phyloP scores from a whole-genome alignment of 2,888 invertebrate species.

The Drosophila putrida region DNA sequence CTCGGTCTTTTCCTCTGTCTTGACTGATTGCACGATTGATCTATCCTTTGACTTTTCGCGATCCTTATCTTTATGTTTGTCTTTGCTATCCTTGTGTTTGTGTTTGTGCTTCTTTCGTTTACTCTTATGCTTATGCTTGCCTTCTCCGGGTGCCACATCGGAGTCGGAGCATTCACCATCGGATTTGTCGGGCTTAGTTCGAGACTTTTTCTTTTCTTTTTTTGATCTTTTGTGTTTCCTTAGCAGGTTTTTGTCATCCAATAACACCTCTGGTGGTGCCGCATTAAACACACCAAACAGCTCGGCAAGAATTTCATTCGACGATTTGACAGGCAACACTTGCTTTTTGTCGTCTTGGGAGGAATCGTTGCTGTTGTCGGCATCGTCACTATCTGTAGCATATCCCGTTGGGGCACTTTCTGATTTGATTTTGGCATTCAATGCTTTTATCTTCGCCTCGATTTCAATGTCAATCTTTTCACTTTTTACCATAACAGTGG shows the following conservation, averaged over 20 bases:
- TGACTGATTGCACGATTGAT: slow-evolving; percentile 9
- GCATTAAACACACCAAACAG: slow-evolving; percentile 90
- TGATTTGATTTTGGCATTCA: slow-evolving; percentile 52
- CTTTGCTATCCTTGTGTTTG: slow-evolving; percentile 66
- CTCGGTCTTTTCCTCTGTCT: slow-evolving; percentile 41
- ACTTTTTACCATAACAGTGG: slow-evolving; percentile 68
- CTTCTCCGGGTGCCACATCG: slow-evolving; percentile 34
- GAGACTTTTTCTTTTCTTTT: slow-evolving; percentile 82
- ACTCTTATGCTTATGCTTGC: slow-evolving; percentile 77
- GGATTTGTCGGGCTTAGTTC: slow-evolving; percentile 44
- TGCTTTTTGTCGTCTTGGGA: slow-evolving; percentile 79
- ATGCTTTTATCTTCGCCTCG: slow-evolving; percentile 76
- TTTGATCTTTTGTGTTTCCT: slow-evolving; percentile 84
- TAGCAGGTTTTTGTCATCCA: slow-evolving; percentile 85
- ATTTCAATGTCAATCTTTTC: slow-evolving; percentile 83
- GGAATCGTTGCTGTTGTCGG: slow-evolving; percentile 35
- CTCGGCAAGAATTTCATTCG: slow-evolving; percentile 92
- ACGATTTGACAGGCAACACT: slow-evolving; percentile 83
- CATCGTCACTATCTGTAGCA: slow-evolving; percentile 47
- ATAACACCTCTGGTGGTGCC: slow-evolving; percentile 88
- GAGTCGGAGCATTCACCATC: slow-evolving; percentile 67
- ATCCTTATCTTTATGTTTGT: slow-evolving; percentile 64
- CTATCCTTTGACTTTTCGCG: slow-evolving; percentile 65
- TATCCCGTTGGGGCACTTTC: slow-evolving; percentile 36
- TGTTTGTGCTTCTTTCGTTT: slow-evolving; percentile 73